phyloP scores from a whole-genome alignment of 2,888 invertebrate genomes.

The Thereva unica region DNA sequence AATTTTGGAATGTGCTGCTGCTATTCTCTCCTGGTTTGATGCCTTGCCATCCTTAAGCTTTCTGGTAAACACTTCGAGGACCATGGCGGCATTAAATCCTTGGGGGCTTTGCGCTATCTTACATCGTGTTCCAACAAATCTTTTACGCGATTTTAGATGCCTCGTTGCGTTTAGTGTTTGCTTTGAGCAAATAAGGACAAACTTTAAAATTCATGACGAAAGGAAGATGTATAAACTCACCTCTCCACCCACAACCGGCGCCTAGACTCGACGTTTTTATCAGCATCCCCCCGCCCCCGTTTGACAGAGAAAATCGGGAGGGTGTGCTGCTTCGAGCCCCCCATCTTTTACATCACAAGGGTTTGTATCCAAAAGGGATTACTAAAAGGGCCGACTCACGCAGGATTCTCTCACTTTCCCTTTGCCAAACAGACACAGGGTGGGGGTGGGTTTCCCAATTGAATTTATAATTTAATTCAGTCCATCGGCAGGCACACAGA shows the following conservation, averaged over 20 bases:
- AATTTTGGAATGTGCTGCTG: slow-evolving; percentile 9
- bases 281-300: slow-evolving; percentile 8
- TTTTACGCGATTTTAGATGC: slow-evolving; percentile 37
- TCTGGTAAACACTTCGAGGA: slow-evolving; percentile 17
- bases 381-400: slow-evolving; percentile 11
- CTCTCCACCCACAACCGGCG: slow-evolving; percentile 1
- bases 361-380: slow-evolving; percentile 28
- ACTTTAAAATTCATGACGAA: slow-evolving; percentile 39
- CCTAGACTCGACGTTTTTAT: background rate
- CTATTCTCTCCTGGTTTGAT: slow-evolving; percentile 11
- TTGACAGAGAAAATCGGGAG: background rate
- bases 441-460: slow-evolving; percentile 35
- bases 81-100: slow-evolving; percentile 25
- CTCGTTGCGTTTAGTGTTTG: slow-evolving; percentile 40
- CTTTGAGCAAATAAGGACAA: slow-evolving; percentile 39
- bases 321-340: background rate
- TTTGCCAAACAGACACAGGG: slow-evolving; percentile 33
- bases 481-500: slow-evolving; percentile 31
- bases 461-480: slow-evolving; percentile 42
- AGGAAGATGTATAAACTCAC: slow-evolving; percentile 24
- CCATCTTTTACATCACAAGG: slow-evolving; percentile 2
- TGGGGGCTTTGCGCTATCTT: slow-evolving; percentile 7
- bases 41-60: slow-evolving; percentile 9
- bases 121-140: slow-evolving; percentile 33
- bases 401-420: slow-evolving; percentile 24